Conservation (phyloP, 2,888 invertebrate species). For the Synergus umbraculus region DNA sequence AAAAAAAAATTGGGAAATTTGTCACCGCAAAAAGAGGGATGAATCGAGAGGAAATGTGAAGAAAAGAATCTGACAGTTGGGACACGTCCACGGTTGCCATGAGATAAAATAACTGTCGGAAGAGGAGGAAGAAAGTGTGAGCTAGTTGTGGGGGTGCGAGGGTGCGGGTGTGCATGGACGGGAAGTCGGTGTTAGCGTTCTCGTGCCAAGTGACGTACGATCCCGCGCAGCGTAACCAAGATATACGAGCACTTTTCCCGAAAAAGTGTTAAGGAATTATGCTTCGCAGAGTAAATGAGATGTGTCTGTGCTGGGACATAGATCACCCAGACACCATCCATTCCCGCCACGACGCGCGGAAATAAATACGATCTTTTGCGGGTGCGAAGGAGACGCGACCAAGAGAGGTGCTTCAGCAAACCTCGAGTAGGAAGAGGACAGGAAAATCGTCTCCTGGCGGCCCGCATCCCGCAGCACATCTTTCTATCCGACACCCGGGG, state of each 20-base stretch:
- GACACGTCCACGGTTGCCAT: slow-evolving; percentile 19
- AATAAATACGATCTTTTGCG: slow-evolving; percentile 73
- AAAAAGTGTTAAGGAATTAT: slow-evolving; percentile 80
- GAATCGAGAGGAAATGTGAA: not conserved
- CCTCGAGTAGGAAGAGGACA: slow-evolving; percentile 56
- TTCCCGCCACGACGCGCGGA: slow-evolving; percentile 65
- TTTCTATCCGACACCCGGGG: slow-evolving; percentile 71
- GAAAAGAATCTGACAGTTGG: slow-evolving; percentile 35
- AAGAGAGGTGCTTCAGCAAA: slow-evolving; percentile 47
- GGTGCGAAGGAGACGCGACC: slow-evolving; percentile 47
- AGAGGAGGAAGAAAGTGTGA: slow-evolving; percentile 26
- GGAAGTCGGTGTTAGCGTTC: slow-evolving; percentile 25
- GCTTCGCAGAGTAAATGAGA: slow-evolving; percentile 79
- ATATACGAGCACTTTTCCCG: slow-evolving; percentile 72
- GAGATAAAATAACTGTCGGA: slow-evolving; percentile 45
- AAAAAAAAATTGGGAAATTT: slow-evolving; percentile 3
- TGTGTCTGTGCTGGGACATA: slow-evolving; percentile 77
- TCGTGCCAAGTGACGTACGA: slow-evolving; percentile 49
- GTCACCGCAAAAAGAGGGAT: slow-evolving; percentile 1
- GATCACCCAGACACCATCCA: slow-evolving; percentile 68
- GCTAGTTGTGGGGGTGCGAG: slow-evolving; percentile 19
- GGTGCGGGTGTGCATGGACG: not conserved
- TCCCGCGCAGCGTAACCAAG: slow-evolving; percentile 69
- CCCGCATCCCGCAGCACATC: slow-evolving; percentile 72
- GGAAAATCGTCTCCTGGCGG: slow-evolving; percentile 63